phyloP scores from a whole-genome alignment of 2,797 vertebrate genomes.

The Darevskia nairensis region DNA sequence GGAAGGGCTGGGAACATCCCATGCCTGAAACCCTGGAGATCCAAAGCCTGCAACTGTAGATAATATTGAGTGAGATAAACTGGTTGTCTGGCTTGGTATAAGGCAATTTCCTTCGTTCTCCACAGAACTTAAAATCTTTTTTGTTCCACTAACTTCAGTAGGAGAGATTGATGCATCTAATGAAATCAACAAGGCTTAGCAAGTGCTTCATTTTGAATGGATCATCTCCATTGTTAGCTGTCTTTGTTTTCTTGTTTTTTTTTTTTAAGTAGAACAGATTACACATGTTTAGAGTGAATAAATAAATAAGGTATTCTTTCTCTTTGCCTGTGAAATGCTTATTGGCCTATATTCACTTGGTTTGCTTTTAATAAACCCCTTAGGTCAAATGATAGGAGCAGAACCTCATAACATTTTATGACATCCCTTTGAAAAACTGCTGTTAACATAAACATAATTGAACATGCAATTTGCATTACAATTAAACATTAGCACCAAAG shows the following conservation, averaged over 20 bases:
- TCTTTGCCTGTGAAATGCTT: conserved; percentile 11
- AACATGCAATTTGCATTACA: background rate
- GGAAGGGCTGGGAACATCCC: too few relatives aligned
- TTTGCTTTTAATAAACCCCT: conserved; percentile 37
- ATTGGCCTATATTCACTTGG: background rate
- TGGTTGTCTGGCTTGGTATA: too few relatives aligned
- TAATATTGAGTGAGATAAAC: too few relatives aligned
- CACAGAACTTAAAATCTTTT: background rate
- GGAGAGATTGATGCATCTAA: background rate
- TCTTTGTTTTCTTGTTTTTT: background rate
- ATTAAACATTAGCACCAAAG: conserved; percentile 16
- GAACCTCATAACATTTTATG: conserved; percentile 29
- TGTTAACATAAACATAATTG: conserved; percentile 8
- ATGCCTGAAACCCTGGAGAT: too few relatives aligned
- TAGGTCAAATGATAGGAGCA: background rate
- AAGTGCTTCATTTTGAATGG: background rate
- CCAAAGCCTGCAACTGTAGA: too few relatives aligned
- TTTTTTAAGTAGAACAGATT: background rate
- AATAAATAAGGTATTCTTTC: conserved; percentile 7
- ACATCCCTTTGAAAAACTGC: conserved; percentile 25
- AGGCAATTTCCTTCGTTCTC: too few relatives aligned
- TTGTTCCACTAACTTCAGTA: background rate
- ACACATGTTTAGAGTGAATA: background rate
- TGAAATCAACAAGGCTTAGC: background rate
- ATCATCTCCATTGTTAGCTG: background rate